Evolutionary conservation across 2,888 invertebrate species (phyloP).

Genomic region (Cantharis nigra): DNA sequence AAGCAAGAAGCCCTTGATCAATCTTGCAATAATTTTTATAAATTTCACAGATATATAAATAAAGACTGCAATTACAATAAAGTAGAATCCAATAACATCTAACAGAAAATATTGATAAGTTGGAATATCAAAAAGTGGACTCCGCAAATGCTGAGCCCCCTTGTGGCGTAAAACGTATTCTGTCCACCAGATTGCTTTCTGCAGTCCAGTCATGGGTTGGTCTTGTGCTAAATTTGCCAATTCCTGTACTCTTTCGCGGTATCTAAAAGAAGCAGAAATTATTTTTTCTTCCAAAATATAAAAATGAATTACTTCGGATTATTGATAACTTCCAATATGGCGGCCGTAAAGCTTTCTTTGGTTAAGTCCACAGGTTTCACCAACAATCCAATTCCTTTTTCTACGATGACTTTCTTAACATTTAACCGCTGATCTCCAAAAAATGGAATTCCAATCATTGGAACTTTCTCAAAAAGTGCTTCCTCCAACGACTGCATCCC

Average conservation of each 20-base stretch:
- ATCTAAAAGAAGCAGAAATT: neutral
- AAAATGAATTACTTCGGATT: constrained; percentile 36
- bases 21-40: neutral
- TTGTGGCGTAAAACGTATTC: neutral
- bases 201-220: constrained; percentile 5
- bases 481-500: neutral
- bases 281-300: neutral
- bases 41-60: neutral
- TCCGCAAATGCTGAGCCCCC: neutral
- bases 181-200: neutral
- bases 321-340: constrained; percentile 40
- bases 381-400: neutral
- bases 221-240: neutral
- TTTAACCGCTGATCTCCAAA: neutral
- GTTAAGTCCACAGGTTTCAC: neutral
- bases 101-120: neutral
- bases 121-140: neutral
- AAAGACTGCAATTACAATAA: neutral
- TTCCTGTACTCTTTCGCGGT: neutral
- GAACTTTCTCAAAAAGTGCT: no score
- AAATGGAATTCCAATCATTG: neutral
- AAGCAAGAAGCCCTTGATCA: neutral
- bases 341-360: neutral
- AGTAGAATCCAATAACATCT: neutral
- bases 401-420: neutral